These are phyloP conservation scores for Crenichthys baileyi DNA, from an alignment of 2,797 vertebrate genomes.

Conservation along the genomic window DNA sequence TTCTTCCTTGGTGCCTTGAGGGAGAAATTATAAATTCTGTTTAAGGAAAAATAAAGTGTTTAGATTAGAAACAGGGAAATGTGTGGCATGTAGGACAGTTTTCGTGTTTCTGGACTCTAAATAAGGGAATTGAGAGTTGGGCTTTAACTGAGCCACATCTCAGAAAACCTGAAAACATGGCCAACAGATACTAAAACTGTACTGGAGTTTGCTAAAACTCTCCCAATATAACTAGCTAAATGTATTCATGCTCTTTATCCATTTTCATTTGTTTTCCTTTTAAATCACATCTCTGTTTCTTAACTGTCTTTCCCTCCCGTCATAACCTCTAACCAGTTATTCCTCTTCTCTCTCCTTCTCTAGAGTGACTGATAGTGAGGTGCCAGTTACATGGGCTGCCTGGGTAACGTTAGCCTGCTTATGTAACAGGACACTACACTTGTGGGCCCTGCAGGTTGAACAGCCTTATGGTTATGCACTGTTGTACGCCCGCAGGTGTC, in stretches of 20 bases:
- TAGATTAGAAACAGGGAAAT: constrained; percentile 45
- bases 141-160: constrained; percentile 41
- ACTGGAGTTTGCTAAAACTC: not conserved
- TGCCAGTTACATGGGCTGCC: constrained; percentile 56
- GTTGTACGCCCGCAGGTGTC: constrained; percentile 50
- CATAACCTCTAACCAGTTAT: constrained; percentile 32
- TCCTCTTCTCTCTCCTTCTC: constrained; percentile 24
- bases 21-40: constrained; percentile 68
- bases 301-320: constrained; percentile 9
- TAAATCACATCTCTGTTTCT: constrained; percentile 22
- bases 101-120: constrained; percentile 57
- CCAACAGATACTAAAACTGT: constrained; percentile 17
- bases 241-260: not conserved
- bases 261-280: constrained; percentile 3
- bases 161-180: constrained; percentile 53
- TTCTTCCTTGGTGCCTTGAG: constrained; percentile 59
- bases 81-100: constrained; percentile 52
- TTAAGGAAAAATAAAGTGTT: constrained; percentile 71
- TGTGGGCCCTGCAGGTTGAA: constrained; percentile 29
- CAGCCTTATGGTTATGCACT: constrained; percentile 43
- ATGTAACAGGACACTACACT: constrained; percentile 61
- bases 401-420: constrained; percentile 63
- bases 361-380: constrained; percentile 50
- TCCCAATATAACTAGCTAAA: not conserved
- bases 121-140: constrained; percentile 51